Conservation (phyloP, 2,888 invertebrate species). For the Ormyrus pomaceus region DNA sequence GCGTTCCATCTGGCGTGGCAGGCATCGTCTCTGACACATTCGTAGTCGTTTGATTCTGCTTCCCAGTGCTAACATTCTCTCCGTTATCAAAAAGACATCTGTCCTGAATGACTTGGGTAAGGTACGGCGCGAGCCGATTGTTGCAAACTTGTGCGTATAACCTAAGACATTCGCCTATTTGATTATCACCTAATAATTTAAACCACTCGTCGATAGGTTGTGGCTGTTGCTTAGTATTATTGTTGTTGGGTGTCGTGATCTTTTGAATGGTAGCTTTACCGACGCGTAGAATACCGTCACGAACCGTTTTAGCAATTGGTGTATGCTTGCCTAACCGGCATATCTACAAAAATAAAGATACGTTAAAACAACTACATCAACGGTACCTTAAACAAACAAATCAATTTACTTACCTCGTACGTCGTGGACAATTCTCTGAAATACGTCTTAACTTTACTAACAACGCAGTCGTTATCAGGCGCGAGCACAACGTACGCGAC, state of each 20-base stretch:
- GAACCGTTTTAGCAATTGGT: conserved; percentile 88
- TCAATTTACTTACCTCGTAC: conserved; percentile 83
- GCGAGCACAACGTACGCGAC: conserved; percentile 96
- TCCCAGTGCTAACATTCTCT: conserved; percentile 74
- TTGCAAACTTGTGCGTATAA: conserved; percentile 91
- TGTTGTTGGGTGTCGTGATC: conserved; percentile 40
- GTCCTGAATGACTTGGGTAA: conserved; percentile 86
- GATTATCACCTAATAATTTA: conserved; percentile 87
- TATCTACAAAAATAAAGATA: conserved; percentile 76
- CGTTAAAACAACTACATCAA: background rate
- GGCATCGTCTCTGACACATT: conserved; percentile 77
- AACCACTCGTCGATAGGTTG: conserved; percentile 92
- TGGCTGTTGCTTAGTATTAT: conserved; percentile 63
- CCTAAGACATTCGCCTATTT: conserved; percentile 88
- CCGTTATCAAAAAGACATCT: conserved; percentile 84
- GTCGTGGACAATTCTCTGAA: conserved; percentile 95
- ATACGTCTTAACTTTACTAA: conserved; percentile 88
- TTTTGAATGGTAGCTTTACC: conserved; percentile 82
- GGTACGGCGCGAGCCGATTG: conserved; percentile 85
- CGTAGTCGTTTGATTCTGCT: conserved; percentile 72
- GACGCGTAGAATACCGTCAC: conserved; percentile 92
- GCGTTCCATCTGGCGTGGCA: conserved; percentile 72
- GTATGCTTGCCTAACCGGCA: conserved; percentile 95
- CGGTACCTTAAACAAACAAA: background rate
- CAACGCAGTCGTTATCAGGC: conserved; percentile 92